A percentile compares a stretch with the other conserved stretches of the same genome.
phyloP scores from a whole-genome alignment of 23 tunicate genomes.

The Styela plicata region DNA sequence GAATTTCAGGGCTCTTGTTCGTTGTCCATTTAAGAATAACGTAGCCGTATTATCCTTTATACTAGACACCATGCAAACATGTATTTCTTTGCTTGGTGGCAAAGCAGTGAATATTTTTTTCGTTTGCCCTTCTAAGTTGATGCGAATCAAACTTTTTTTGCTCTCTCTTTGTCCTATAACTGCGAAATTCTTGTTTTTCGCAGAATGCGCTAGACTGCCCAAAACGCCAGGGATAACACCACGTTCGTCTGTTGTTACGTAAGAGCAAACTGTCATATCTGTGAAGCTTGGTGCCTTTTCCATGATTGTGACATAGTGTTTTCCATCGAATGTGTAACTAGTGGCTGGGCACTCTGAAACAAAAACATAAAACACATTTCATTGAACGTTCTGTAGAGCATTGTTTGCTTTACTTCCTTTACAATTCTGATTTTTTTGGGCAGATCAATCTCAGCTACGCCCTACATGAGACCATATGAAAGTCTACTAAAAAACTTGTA shows the following conservation, averaged over 20 bases:
- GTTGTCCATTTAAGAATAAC: neutral
- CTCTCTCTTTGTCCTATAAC: neutral
- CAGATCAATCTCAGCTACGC: too few species aligned
- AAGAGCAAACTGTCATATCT: neutral
- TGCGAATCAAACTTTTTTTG: neutral
- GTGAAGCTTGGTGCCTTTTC: constrained; percentile 3
- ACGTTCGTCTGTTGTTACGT: neutral
- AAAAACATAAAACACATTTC: too few species aligned
- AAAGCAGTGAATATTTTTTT: neutral
- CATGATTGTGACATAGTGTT: neutral
- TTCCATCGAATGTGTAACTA: constrained; percentile 8
- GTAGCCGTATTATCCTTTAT: neutral
- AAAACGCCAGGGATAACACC: constrained; percentile 1
- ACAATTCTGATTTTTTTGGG: too few species aligned
- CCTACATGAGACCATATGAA: too few species aligned
- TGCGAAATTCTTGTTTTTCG: neutral
- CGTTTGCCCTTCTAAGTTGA: neutral
- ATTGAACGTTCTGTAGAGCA: too few species aligned
- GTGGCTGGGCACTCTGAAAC: constrained; percentile 7
- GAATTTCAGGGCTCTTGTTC: neutral
- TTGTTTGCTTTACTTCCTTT: too few species aligned
- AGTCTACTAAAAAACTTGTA: too few species aligned
- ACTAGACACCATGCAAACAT: neutral
- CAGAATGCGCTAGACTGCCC: neutral
- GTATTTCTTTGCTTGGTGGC: neutral